Evolutionary conservation across 1,140 invertebrate species (phyloP), one percentile per base, ranked within the genome.

Genomic region (Halesus radiatus): DNA sequence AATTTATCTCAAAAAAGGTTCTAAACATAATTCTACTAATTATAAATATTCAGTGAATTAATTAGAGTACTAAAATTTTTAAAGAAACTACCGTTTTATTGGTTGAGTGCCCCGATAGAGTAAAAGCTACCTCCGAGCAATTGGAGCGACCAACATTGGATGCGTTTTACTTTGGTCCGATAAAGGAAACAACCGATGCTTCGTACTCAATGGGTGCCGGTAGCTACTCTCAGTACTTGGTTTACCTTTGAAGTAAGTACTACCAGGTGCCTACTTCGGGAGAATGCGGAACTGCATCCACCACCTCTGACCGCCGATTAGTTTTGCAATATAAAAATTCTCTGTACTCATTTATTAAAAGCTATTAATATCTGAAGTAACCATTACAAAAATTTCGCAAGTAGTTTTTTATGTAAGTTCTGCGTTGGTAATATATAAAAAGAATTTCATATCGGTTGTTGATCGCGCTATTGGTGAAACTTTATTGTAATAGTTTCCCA

Each of bases 211-310:
- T 13, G 56, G 56, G 56, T n/a, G 23, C 18, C 20, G 6, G 56
- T 20, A 60, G 56, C 18, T 60, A 23, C 18, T 18, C 7, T 7
- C 18, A 7, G 37, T 45, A 13, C 37, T 45, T 45, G 37, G 37
- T 45, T 45, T 45, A 45, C 37, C 37, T 45, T 45, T 45, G 5
- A 45, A 45, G 37, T 45, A 45, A 45, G 37, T 45, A 45, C 37
- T 45, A 45, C 13, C 10, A 45, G 3, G 54, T 56, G 18, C 54
- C 54, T 18, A 18, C 56, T 20, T 7, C 56, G 7, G 32, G 22
- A 66, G 62, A 66, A 66, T 66, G 62, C 62, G 62, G 62, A 66
- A 66, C 62, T 66, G 62, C 8, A 66, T 66, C 62, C n/a, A 4
- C n/a, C 62, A 66, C 62, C 62, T 66, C 32, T 66, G 62, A 29